Base-by-base conservation (phyloP, 2,888 invertebrate species). In the Macrophya annulata region DNA sequence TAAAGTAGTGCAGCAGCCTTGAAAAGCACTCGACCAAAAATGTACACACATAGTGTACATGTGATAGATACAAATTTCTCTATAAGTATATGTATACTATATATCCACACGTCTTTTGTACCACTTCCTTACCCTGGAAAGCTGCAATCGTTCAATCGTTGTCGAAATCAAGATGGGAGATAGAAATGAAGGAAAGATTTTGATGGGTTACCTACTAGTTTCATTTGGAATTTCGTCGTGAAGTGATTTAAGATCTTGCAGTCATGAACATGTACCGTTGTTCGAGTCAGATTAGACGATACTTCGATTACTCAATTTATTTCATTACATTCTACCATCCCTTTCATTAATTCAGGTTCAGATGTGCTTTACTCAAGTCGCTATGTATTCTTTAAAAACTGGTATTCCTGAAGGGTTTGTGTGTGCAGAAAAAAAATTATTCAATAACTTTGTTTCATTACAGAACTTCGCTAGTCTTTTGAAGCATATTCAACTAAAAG, bases 61-160 rank as follows among this genome's bases (percentile, higher is more conserved):
- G 1, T 55, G 77, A 77, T 77, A 31, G 77, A 77, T 51, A 77
- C 77, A 77, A 48, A 77, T 77, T 77, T 77, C 31, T 77, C 51
- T 55, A 77, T 43, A 72, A 25, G 43, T 72, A 62, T 62, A 31
- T 2, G 31, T 31, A 31, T 31, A 31, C 31, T 31, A 31, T 31
- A 31, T 3, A 71, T 71, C 71, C 71, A 15, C 71, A 40, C 40
- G 40, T 71, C 71, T 71, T 40, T 71, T 71, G 0, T 12, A 25
- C 25, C 62, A 62, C 62, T 62, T 62, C 25, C 71, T 62, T 25
- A 62, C 25, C 25, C 9, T 25, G 25, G 37, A 71, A 40, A 21
- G 25, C 76, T 48, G 43, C 48, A 25, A 62, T 21, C 25, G 25
- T 62, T 62, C 62, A 62, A 62, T 62, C 25, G 25, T 3, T 31